Percentiles rank a stretch among this genome's conserved stretches.
Evolutionary conservation across 2,113 vertebrate genomes (phyloP).

Genomic region (Pica pica): DNA sequence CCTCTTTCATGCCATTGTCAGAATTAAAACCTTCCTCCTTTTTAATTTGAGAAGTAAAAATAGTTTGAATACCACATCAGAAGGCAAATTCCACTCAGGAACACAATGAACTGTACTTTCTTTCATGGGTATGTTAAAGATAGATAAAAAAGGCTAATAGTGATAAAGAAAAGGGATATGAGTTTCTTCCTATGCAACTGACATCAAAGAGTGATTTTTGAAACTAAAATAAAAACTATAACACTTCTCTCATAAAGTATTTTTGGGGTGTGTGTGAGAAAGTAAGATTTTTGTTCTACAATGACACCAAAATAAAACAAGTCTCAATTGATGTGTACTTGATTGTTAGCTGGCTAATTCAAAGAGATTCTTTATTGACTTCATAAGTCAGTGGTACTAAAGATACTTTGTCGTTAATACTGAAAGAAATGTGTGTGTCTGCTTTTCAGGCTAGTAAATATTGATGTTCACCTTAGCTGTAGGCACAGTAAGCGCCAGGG

Average conservation of each 20-base stretch:
- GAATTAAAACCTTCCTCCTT: not conserved
- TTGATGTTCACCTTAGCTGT: not conserved
- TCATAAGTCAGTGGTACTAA: not conserved
- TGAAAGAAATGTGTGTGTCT: not conserved
- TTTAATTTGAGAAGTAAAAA: conserved; percentile 12
- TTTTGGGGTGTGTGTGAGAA: not conserved
- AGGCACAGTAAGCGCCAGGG: not conserved
- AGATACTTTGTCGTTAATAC: not conserved
- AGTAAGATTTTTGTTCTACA: not conserved
- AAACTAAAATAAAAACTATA: not conserved
- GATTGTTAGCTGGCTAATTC: not conserved
- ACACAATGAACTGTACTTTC: not conserved
- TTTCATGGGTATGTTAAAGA: not conserved
- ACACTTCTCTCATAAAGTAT: not conserved
- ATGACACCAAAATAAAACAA: not conserved
- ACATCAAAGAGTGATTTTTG: not conserved
- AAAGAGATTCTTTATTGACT: not conserved
- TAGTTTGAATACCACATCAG: conserved; percentile 21
- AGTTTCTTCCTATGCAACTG: not conserved
- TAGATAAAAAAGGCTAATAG: not conserved
- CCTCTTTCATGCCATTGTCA: not conserved
- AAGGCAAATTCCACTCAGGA: not conserved
- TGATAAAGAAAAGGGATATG: conserved; percentile 5
- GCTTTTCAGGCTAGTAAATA: not conserved
- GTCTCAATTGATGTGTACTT: not conserved